phyloP scores from a whole-genome alignment of 37 sponge, comb jelly and placozoan genomes.

The Agelas oroides region DNA sequence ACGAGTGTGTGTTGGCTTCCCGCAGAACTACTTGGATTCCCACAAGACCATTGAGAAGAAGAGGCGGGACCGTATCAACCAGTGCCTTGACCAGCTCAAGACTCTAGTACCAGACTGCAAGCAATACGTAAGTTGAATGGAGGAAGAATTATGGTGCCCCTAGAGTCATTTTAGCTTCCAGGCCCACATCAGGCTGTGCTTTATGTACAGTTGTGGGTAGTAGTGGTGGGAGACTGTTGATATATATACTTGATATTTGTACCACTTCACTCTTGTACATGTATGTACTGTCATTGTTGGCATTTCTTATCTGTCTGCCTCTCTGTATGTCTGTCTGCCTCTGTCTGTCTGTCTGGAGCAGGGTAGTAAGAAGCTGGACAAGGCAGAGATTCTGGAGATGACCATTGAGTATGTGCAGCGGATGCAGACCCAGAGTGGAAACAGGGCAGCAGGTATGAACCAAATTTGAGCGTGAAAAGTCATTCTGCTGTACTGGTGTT shows the following conservation, averaged over 20 bases:
- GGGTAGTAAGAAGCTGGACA: conserved; percentile 90
- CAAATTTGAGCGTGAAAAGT: conserved; percentile 8
- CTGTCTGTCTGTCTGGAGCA: background rate
- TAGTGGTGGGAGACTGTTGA: too few relatives aligned
- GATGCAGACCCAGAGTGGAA: conserved; percentile 63
- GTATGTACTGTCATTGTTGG: too few relatives aligned
- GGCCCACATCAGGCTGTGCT: too few relatives aligned
- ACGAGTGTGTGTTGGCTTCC: background rate
- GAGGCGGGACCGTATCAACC: conserved; percentile 84
- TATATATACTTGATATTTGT: too few relatives aligned
- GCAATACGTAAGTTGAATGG: conserved; percentile 61
- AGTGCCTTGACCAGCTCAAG: conserved; percentile 65
- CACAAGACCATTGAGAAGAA: conserved; percentile 94
- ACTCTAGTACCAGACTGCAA: conserved; percentile 82
- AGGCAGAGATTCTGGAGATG: conserved; percentile 94
- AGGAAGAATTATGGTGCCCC: background rate
- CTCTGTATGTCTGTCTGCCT: background rate
- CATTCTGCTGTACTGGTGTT: background rate
- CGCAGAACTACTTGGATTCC: conserved; percentile 86
- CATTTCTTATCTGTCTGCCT: background rate
- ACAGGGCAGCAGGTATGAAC: conserved; percentile 5
- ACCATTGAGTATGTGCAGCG: conserved; percentile 79
- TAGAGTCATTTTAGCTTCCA: background rate
- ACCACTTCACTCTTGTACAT: too few relatives aligned
- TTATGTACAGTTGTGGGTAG: too few relatives aligned